Conservation (phyloP, 1,140 invertebrate genomes). For the Euura lappo region DNA sequence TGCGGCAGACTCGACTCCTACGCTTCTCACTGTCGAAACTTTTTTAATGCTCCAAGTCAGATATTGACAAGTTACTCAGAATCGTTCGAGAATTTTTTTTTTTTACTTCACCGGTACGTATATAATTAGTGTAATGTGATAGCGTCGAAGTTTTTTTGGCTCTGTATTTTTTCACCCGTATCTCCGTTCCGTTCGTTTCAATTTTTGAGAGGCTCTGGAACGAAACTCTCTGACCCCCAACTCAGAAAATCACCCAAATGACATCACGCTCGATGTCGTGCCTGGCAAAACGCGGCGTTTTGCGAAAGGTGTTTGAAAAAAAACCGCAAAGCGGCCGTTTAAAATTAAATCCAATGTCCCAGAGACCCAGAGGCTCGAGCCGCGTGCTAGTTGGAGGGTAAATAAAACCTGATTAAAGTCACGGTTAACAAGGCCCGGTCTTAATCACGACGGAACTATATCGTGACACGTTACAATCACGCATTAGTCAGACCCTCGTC, state of each 20-base stretch:
- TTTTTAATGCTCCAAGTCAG: no score
- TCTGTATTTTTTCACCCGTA: no score
- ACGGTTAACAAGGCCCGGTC: slow-evolving; percentile 2
- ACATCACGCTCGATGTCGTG: neutral
- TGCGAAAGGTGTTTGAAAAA: neutral
- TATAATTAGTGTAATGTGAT: no score
- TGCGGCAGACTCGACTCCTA: no score
- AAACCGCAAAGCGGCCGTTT: neutral
- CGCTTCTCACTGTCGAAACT: no score
- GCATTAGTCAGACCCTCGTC: neutral
- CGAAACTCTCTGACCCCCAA: no score
- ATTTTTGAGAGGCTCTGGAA: no score
- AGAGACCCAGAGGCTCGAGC: neutral
- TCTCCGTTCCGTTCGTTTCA: no score
- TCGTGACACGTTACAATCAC: neutral
- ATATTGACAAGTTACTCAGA: no score
- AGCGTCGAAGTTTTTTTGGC: no score
- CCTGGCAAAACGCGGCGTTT: neutral
- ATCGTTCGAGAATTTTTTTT: no score
- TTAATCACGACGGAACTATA: slow-evolving; percentile 5
- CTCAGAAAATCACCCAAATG: neutral
- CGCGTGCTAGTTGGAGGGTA: neutral
- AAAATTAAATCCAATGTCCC: neutral
- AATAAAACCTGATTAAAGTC: neutral
- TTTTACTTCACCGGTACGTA: no score